phyloP scores from a whole-genome alignment of 1,140 invertebrate species.

The Popillia japonica region DNA sequence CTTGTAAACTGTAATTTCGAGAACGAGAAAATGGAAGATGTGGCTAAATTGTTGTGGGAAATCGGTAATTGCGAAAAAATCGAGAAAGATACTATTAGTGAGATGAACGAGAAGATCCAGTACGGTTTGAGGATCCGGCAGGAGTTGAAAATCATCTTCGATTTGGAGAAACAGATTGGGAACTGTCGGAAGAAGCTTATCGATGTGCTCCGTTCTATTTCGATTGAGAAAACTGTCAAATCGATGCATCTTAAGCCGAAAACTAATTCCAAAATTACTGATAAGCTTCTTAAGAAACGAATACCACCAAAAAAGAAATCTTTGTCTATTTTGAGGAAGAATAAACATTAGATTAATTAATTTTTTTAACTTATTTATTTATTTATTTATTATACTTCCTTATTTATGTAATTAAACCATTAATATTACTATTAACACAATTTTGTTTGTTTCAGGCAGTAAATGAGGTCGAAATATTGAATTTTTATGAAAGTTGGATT shows the following conservation, averaged over 20 bases:
- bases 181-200: constrained; percentile 44
- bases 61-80: constrained; percentile 53
- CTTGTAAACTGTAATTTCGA: not conserved
- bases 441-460: constrained; percentile 24
- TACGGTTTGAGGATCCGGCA: constrained; percentile 49
- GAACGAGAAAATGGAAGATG: constrained; percentile 37
- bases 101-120: constrained; percentile 50
- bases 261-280: not conserved
- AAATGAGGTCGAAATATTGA: not conserved
- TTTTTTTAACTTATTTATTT: constrained; percentile 18
- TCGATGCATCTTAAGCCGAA: not conserved
- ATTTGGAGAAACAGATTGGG: constrained; percentile 52
- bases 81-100: constrained; percentile 49
- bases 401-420: not conserved
- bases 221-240: not conserved
- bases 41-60: constrained; percentile 53
- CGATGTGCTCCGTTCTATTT: not conserved
- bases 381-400: not conserved
- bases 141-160: constrained; percentile 55
- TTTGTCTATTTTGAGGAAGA: not conserved
- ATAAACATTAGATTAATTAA: not conserved
- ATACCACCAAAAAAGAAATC: not conserved
- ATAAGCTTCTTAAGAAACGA: not conserved
- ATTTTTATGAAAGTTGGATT: not conserved
- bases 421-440: not conserved